Base-by-base conservation (phyloP, 2,113 vertebrate genomes). In the Scomber japonicus region DNA sequence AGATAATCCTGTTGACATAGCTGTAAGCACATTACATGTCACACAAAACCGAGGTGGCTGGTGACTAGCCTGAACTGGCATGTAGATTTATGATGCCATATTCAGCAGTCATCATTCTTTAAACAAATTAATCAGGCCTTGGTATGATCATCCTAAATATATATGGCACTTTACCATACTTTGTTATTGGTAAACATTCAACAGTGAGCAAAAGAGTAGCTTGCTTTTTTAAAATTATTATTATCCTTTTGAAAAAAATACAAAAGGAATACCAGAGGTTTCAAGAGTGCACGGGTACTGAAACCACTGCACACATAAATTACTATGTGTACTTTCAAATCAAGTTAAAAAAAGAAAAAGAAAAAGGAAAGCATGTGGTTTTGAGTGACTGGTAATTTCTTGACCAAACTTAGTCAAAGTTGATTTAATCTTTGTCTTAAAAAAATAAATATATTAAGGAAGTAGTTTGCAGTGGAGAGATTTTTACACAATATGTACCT, bases 191-290 rank as follows among this genome's bases (percentile, higher is more conserved):
- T 56, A 27, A 53, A 62, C 21, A 30, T 55, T 24, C 48, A 27
- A 44, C 10, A 45, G 0, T 5, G 40, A 75, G 30, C 16, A 35
- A 49, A 57, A 10, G 14, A 63, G 45, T 24, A n/a, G 13, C 14
- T 57, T 31, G 11, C 19, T 48, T 75, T 64, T 16, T 27, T 2
- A 27, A 27, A 27, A 27, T 27, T 27, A 27, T 21, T 13, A 48
- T 49, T 35, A 7, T 21, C 13, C 10, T 44, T 31, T 48, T 46
- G 5, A 7, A 35, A 35, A 35, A 35, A 6, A 6, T 31, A 48
- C 24, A 59, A n/a, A 57, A 71, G 12, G 3, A 53, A 75, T 31
- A 30, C 11, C 72, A 75, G 16, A 46, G 61, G 40, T 46, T 19
- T 16, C 15, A 4, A 48, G 49, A 35, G 6, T 45, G 27, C 45